Evolutionary conservation across 2,113 vertebrate genomes (phyloP), one percentile per base, ranked within the genome.

Genomic region (Scomber colias): DNA sequence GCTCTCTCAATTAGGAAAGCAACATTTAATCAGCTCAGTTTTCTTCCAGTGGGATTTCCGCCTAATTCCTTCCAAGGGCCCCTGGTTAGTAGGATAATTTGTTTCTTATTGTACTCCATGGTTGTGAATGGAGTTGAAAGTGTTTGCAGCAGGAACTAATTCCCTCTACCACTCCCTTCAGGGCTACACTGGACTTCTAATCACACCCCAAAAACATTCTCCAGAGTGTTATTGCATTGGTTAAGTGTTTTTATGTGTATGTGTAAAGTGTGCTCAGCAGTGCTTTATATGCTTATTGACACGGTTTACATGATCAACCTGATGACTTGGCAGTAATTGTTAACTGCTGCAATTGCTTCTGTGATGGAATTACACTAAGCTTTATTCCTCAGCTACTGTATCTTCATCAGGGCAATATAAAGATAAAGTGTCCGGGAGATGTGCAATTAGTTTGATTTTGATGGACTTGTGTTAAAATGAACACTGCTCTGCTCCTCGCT

Each of bases 21-120:
- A 81, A 59, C 71, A 77, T 87, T 92, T 85, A 92, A 92, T 90
- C 87, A 87, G 83, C 74, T 89, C 77, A 49, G 3, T 75, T 57
- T 61, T 70, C 54, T 62, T 79, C 87, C 83, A 16, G 51, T 72
- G 90, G 83, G 85, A 90, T 60, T 81, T 67, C 66, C 55, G 53
- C 49, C 64, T 87, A 81, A 84, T 84, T 86, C 70, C 78, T 73
- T 74, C 72, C 82, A 78, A 63, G 55, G 75, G 63, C 64, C 63
- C 0, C 2, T 76, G 71, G 48, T 85, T 83, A 65, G 62, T 30
- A 24, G 74, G 50, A 56, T 79, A 49, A 62, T 79, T 65, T 80
- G 61, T 40, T 55, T 65, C 65, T 64, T 14, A 48, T 64, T 74
- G 13, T 53, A 51, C 60, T 53, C 17, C 4, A 14, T 6, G 27